Base-by-base conservation (phyloP, 2,888 invertebrate genomes). In the Junonia oenone region DNA sequence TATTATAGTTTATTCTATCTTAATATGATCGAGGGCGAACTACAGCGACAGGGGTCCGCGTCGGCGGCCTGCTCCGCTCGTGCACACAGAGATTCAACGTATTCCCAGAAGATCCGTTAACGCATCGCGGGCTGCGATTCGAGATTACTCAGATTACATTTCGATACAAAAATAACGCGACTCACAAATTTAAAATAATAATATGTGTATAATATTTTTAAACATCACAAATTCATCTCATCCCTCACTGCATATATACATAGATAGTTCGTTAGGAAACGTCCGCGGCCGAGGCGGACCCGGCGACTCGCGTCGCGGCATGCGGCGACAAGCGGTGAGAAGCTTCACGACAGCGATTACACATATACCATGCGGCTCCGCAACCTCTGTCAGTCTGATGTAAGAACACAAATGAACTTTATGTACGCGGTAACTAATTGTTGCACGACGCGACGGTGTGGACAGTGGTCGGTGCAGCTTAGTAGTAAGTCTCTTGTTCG, bases 401-500 rank as follows among this genome's bases (percentile, higher is more conserved):
- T 75, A 71, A 76, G 78, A 84, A 86, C 85, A 85, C 83, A 86
- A 84, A 85, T 76, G 73, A 85, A 81, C 75, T 72, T 72, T 73
- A 77, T 78, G 84, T 80, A 81, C 83, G 82, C 81, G 75, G 81
- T 78, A 78, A 78, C 80, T 79, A 78, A 77, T 68, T 74, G 81
- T 72, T 73, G 78, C 76, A 71, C 75, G 75, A 60, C 72, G 78
- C 59, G 64, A 56, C 73, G 78, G 75, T 69, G 80, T 76, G 83
- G 80, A 78, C 80, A 73, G 75, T 72, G 78, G 73, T 69, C 74
- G 74, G 72, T 70, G 78, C 72, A 59, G 73, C 81, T 92, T 97
- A 97, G 92, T 99, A 99, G 92, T 99, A 99, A 88, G 99, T 99
- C 93, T 99, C 99, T 91, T 96, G 95, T 92, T 99, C 99, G 83